Evolutionary conservation across 2,888 invertebrate genomes (phyloP), one percentile per base, ranked within the genome.

Genomic region (Pharmacophagus antenor): DNA sequence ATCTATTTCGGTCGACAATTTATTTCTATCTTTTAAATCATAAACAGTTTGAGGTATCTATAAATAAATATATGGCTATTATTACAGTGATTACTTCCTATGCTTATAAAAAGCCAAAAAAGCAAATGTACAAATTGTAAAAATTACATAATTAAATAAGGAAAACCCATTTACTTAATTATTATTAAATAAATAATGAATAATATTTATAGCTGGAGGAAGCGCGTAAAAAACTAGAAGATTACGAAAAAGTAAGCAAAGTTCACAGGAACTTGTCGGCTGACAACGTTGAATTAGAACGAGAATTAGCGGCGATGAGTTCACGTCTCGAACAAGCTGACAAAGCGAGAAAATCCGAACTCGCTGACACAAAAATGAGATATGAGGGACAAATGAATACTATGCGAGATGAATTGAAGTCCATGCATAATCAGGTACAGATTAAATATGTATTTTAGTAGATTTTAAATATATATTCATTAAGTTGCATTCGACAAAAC

Each of bases 331-430:
- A 93, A 65, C 92, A 93, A 70, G 91, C 93, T 3, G 96, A 97
- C 70, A 94, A 94, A 69, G 91, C 93, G 22, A 93, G 95, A 59
- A 96, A 95, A 76, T 92, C 94, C 8, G 97, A 98, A 74, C 84
- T 97, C 27, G 93, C 94, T 1, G 95, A 96, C 61, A 94, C 95
- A 60, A 96, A 96, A 80, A 91, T 95, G 81, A 92, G 97, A 56
- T 97, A 97, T 76, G 98, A 98, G 72, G 95, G 95, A 66, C 95
- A 97, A 78, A 93, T 97, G 77, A 94, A 93, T 65, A 93, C 95
- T 15, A 94, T 97, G 75, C 93, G 95, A 64, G 95, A 95, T 63
- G 97, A 98, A 83, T 91, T 97, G 41, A 95, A 95, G 68, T 94
- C 95, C 7, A 92, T 97, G 72, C 97, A 97, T 79, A 92, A 92